Conservation (phyloP, 2,797 vertebrate genomes). For the Pangasius mekongensis region DNA sequence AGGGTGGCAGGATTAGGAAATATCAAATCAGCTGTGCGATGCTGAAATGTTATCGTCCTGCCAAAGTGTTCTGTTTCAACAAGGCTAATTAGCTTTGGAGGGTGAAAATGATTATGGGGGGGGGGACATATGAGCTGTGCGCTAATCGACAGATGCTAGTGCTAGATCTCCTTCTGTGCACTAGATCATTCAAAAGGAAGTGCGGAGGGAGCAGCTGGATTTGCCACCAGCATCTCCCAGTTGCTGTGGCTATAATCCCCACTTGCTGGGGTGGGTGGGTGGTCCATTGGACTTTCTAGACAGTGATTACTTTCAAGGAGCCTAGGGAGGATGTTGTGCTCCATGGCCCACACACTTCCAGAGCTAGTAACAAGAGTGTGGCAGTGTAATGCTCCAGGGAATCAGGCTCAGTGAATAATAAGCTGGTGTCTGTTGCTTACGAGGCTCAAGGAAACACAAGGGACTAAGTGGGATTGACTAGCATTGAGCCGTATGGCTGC, state of each 20-base stretch:
- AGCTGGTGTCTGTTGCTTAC: slow-evolving; percentile 56
- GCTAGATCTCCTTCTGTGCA: neutral
- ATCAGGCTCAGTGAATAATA: slow-evolving; percentile 62
- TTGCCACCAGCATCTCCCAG: slow-evolving; percentile 37
- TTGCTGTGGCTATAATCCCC: slow-evolving; percentile 45
- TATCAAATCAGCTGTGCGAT: slow-evolving; percentile 24
- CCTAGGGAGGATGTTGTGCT: slow-evolving; percentile 52
- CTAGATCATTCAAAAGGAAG: neutral
- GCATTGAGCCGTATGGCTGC: slow-evolving; percentile 57
- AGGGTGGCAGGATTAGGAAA: slow-evolving; percentile 12
- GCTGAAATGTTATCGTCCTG: slow-evolving; percentile 29
- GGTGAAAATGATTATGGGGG: slow-evolving; percentile 36
- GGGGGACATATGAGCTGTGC: slow-evolving; percentile 13
- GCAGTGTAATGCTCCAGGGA: slow-evolving; percentile 46
- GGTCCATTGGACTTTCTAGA: slow-evolving; percentile 36
- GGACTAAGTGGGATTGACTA: slow-evolving; percentile 60
- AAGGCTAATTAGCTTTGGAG: slow-evolving; percentile 44
- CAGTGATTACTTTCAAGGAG: slow-evolving; percentile 56
- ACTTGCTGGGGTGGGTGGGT: slow-evolving; percentile 15
- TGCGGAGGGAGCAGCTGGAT: slow-evolving; percentile 11
- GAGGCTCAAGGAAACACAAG: slow-evolving; percentile 66
- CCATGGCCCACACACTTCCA: slow-evolving; percentile 52
- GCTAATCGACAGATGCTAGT: slow-evolving; percentile 48
- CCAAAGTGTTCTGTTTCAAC: slow-evolving; percentile 26
- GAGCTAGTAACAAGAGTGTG: slow-evolving; percentile 54